These are phyloP conservation scores for Emys orbicularis DNA, from an alignment of 2,797 vertebrate genomes.

Conservation along the genomic window DNA sequence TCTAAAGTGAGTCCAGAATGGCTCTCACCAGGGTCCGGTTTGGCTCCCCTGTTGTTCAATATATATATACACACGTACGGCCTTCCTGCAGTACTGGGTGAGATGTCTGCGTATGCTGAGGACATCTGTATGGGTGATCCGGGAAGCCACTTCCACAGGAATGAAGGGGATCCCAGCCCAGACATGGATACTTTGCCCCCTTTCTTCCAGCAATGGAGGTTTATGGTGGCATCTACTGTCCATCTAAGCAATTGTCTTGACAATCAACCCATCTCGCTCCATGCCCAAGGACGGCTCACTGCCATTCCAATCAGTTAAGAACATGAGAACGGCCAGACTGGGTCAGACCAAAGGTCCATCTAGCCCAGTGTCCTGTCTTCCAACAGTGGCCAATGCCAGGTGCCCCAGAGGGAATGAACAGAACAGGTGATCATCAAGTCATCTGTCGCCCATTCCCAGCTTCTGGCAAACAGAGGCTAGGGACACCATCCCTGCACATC, in stretches of 20 bases:
- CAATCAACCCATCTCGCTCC: too few relatives aligned
- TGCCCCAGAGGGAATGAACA: background rate
- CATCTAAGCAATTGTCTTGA: too few relatives aligned
- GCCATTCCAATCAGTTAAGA: background rate
- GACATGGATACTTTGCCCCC: background rate
- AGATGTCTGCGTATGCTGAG: background rate
- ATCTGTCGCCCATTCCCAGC: too few relatives aligned
- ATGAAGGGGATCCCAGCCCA: background rate
- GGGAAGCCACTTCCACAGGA: background rate
- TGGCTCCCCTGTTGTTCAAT: background rate
- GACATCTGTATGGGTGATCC: background rate
- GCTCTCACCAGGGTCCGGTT: background rate
- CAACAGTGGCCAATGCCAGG: background rate
- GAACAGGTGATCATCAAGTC: background rate
- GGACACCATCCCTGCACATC: too few relatives aligned
- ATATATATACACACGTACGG: background rate
- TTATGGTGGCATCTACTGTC: too few relatives aligned
- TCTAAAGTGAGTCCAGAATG: too few relatives aligned
- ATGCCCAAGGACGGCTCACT: background rate
- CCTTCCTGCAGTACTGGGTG: background rate
- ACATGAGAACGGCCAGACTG: background rate
- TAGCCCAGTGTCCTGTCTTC: background rate
- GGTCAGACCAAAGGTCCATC: background rate
- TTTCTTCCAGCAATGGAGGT: background rate
- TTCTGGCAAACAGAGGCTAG: too few relatives aligned